These are phyloP conservation scores for Synergus umbraculus DNA, from an alignment of 2,888 invertebrate genomes.

Conservation along the genomic window DNA sequence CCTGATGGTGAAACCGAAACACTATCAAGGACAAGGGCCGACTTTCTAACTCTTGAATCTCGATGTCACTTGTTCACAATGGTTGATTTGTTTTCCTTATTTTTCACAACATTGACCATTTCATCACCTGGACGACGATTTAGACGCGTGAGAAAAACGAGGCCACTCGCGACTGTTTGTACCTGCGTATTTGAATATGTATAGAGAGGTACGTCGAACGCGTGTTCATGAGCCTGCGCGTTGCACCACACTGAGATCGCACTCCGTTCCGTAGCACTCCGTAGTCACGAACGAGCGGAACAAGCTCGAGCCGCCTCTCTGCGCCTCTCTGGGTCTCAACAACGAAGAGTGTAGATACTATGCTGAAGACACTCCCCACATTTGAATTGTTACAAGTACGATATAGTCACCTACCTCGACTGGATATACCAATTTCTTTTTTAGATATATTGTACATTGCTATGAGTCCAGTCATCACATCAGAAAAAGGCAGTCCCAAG, in stretches of 20 bases:
- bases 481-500: not conserved
- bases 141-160: slow-evolving; percentile 39
- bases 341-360: slow-evolving; percentile 42
- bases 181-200: slow-evolving; percentile 62
- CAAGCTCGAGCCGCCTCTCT: slow-evolving; percentile 50
- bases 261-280: not conserved
- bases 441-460: not conserved
- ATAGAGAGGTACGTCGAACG: slow-evolving; percentile 49
- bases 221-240: slow-evolving; percentile 75
- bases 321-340: slow-evolving; percentile 49
- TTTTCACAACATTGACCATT: not conserved
- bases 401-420: not conserved
- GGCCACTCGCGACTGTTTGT: slow-evolving; percentile 57
- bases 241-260: slow-evolving; percentile 73
- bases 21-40: slow-evolving; percentile 8
- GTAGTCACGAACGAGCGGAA: slow-evolving; percentile 59
- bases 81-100: not conserved
- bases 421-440: not conserved
- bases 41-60: slow-evolving; percentile 22
- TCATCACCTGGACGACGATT: not conserved
- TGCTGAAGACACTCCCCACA: slow-evolving; percentile 44
- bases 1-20: not conserved
- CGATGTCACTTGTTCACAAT: not conserved
- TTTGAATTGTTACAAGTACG: slow-evolving; percentile 13
- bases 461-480: not conserved